Evolutionary conservation across 2,888 invertebrate species (phyloP), one percentile per base, ranked within the genome.

Genomic region (Acronicta psi): DNA sequence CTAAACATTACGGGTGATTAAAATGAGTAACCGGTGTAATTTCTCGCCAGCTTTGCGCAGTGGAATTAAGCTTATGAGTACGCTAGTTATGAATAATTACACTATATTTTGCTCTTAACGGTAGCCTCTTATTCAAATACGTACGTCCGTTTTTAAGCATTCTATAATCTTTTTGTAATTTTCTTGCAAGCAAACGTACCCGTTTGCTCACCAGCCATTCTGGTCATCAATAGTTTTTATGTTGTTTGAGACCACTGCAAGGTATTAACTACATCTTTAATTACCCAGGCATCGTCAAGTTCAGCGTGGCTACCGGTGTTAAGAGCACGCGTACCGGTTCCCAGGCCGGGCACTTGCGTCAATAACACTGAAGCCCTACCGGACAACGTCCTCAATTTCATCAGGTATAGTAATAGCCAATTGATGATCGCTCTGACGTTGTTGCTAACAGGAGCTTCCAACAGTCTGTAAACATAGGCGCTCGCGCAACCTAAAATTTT

Each of bases 241-340:
- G 11, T 2, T 11, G 29, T 3, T 11, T 3, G 41, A n/a, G 14
- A 20, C 29, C 10, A 29, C 11, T 29, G 29, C 29, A 31, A 0
- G 1, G 4, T 31, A 31, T 4, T 1, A 34, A 0, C n/a, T 6
- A 34, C 7, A 1, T 34, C 2, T n/a, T 51, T 8, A 50, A 0
- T 62, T 53, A 20, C 36, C 18, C 68, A 96, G 92, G 95, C 95
- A 0, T 95, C 95, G 0, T 95, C 95, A 6, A 95, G 95, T 59
- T 95, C 96, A 10, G 96, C 96, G 18, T 97, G 97, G 96, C 86
- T 96, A 68, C 96, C 96, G 0, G 96, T 96, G 23, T 88, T 96
- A 13, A 93, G 95, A 36, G 95, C 95, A 37, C 92, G 95, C 60
- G 96, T 96, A 16, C 96, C 96, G 1, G 94, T 95, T 55, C 95